Evolutionary conservation across 2,888 invertebrate genomes (phyloP), one percentile per base, ranked within the genome.

Genomic region (Corbicula japonica): DNA sequence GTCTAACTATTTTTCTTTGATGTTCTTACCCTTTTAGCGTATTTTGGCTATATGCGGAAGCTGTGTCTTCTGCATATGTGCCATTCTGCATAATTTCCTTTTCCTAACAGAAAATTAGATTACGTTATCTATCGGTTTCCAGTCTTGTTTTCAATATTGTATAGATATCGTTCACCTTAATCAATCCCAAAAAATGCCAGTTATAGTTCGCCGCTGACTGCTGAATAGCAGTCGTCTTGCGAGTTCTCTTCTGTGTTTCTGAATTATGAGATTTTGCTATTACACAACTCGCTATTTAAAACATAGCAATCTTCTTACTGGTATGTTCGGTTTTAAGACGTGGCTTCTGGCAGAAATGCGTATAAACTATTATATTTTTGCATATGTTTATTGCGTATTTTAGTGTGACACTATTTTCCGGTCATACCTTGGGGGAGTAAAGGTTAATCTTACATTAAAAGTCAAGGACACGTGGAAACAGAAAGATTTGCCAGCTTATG

Each of bases 401-500:
- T 32, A 62, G 61, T 30, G n/a, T 15, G 2, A 4, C 10, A 15
- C 23, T n/a, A 30, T 32, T 18, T 62, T 34, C n/a, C 32, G 46
- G 62, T 48, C 62, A 5, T 62, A 62, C 30, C 46, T 46, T 21
- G 62, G 48, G 4, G 62, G 62, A 8, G 34, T 44, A 21, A 28
- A 12, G n/a, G 34, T 23, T 12, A 44, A 18, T n/a, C 28, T 62
- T 26, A 48, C 34, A 28, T 2, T 62, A 32, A 41, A 30, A 18
- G 60, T 58, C 6, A 60, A 60, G 21, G 69, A 70, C 32, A 23
- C 48, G 2, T 70, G 48, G 30, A 58, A 58, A 50, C 69, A 70
- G 48, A 70, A 60, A 35, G 60, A 70, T 44, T 50, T 70, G 23
- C 69, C 46, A 48, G 60, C 58, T 12, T 70, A 60, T 58, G 28